These are phyloP conservation scores for Aelia acuminata DNA, from an alignment of 2,888 invertebrate species.

Conservation along the genomic window DNA sequence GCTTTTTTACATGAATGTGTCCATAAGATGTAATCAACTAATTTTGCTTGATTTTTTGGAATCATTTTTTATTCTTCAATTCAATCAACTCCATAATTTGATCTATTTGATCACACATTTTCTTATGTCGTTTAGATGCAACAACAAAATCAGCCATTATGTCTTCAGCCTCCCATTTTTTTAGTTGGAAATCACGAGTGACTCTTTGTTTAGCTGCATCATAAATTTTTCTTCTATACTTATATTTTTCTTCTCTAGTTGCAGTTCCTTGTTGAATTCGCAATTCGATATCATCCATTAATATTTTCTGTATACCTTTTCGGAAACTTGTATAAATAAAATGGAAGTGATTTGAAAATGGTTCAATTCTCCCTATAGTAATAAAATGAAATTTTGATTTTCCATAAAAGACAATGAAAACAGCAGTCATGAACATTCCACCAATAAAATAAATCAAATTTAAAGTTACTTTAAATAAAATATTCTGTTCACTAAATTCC, in stretches of 20 bases:
- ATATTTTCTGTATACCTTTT: background rate
- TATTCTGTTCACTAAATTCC: background rate
- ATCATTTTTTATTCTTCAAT: background rate
- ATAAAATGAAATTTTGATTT: conserved; percentile 23
- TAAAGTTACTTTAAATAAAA: background rate
- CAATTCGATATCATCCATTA: background rate
- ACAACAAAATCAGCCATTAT: background rate
- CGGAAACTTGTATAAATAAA: background rate
- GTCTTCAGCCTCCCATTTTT: conserved; percentile 29
- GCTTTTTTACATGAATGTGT: background rate
- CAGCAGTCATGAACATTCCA: conserved; percentile 35
- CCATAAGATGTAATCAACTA: background rate
- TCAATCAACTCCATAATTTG: conserved; percentile 11
- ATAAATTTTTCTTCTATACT: conserved; percentile 22
- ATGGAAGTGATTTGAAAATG: background rate
- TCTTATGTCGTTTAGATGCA: background rate
- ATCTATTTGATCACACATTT: conserved; percentile 31
- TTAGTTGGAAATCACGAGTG: background rate
- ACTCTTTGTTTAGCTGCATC: conserved; percentile 16
- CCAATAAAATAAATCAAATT: conserved; percentile 39
- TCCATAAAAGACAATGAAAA: conserved; percentile 23
- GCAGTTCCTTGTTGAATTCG: conserved; percentile 19
- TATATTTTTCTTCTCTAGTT: conserved; percentile 11
- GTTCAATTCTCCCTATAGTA: background rate
- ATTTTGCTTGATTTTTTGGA: background rate